phyloP scores from a whole-genome alignment of 2,113 vertebrate species.

The Prietella phreatophila region DNA sequence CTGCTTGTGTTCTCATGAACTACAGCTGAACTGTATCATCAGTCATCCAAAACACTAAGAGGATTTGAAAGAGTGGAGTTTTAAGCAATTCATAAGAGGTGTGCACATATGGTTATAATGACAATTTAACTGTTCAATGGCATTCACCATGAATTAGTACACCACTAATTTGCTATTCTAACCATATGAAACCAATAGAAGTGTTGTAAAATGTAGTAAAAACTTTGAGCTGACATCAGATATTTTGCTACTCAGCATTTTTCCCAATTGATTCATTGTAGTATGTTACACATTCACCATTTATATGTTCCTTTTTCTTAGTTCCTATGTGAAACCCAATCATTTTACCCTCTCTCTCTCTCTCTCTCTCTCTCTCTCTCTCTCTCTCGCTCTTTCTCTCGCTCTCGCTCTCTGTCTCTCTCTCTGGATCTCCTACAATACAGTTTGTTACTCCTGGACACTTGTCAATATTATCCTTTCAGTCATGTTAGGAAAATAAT shows the following conservation, averaged over 20 bases:
- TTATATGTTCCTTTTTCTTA: background rate
- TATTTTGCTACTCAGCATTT: conserved; percentile 6
- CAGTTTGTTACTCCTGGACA: background rate
- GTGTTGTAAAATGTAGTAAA: background rate
- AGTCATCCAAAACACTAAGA: conserved; percentile 32
- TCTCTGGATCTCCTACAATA: background rate
- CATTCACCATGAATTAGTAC: conserved; percentile 6
- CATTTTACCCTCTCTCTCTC: background rate
- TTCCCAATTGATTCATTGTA: background rate
- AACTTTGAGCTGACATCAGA: background rate
- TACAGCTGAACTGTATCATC: conserved; percentile 31
- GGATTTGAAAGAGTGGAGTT: conserved; percentile 11
- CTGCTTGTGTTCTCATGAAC: conserved; percentile 29
- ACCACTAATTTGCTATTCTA: conserved; percentile 18
- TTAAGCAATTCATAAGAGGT: conserved; percentile 20
- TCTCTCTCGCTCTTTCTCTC: background rate
- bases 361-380: background rate
- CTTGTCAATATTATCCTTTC: conserved; percentile 21
- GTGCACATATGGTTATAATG: conserved; percentile 31
- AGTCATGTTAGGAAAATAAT: conserved; percentile 27
- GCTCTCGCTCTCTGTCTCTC: background rate
- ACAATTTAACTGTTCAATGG: conserved; percentile 6
- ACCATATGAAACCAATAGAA: conserved; percentile 4
- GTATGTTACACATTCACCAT: background rate
- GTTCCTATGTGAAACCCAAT: background rate